Conservation (phyloP, 2,113 vertebrate genomes). For the Corydoras maculifer region DNA sequence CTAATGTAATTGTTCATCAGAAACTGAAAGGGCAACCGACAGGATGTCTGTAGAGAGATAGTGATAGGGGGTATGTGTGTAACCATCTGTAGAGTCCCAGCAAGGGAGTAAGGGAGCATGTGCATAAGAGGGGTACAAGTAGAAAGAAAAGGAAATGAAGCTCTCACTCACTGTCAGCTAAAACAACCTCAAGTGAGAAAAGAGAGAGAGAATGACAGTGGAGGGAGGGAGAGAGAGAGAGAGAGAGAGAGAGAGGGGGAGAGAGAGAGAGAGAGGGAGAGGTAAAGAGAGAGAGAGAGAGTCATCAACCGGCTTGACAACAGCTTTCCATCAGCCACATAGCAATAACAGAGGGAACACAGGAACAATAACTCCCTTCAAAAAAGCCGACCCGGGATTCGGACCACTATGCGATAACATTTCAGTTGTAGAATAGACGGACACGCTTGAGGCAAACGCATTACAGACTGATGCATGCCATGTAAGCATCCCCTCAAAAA, state of each 20-base stretch:
- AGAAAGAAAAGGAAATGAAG: slow-evolving; percentile 5
- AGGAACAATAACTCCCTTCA: slow-evolving; percentile 7
- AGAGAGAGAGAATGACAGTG: slow-evolving; percentile 1
- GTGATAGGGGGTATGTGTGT: slow-evolving; percentile 22
- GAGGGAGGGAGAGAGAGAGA: not conserved
- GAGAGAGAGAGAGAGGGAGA: not conserved
- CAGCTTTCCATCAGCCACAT: slow-evolving; percentile 20
- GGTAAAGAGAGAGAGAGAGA: not conserved
- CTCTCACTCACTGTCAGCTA: slow-evolving; percentile 46
- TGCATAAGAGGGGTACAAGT: not conserved
- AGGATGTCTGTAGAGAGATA: slow-evolving; percentile 34
- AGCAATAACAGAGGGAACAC: slow-evolving; percentile 9
- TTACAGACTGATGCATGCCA: slow-evolving; percentile 1
- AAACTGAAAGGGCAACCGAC: slow-evolving; percentile 41
- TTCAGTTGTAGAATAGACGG: not conserved
- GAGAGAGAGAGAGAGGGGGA: slow-evolving; percentile 12
- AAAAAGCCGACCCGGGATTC: slow-evolving; percentile 11
- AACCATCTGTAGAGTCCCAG: slow-evolving; percentile 13
- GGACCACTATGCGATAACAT: slow-evolving; percentile 6
- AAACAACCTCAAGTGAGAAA: slow-evolving; percentile 22
- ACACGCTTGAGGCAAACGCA: slow-evolving; percentile 17
- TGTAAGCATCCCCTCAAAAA: slow-evolving; percentile 30
- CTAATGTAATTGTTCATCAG: slow-evolving; percentile 60
- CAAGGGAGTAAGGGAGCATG: not conserved
- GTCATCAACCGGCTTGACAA: slow-evolving; percentile 21